A percentile compares a stretch with the other conserved stretches of the same genome.
Conservation (phyloP, 2,888 invertebrate genomes). For the Bombylius major region DNA sequence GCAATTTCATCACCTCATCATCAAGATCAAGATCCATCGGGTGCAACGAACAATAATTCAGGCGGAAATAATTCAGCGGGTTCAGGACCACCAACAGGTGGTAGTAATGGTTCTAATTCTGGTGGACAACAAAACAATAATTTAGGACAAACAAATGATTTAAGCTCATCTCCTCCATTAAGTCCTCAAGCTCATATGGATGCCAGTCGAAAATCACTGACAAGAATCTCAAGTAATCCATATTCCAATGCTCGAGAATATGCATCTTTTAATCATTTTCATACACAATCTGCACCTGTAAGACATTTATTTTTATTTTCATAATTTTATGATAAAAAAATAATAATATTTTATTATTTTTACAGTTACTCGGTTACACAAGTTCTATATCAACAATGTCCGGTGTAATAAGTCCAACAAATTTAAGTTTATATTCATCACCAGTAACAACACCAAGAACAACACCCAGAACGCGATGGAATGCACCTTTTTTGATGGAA, state of each 20-base stretch:
- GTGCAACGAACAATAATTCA: constrained; percentile 1
- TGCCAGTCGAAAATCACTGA: constrained; percentile 19
- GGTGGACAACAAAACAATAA: background rate
- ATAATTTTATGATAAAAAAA: background rate
- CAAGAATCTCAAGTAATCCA: constrained; percentile 37
- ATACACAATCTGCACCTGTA: constrained; percentile 57
- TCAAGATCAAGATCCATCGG: constrained; percentile 28
- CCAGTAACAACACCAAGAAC: constrained; percentile 57
- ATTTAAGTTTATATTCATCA: constrained; percentile 71
- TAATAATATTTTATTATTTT: constrained; percentile 12
- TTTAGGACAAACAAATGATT: constrained; percentile 10
- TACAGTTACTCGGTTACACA: constrained; percentile 86
- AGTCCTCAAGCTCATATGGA: constrained; percentile 24
- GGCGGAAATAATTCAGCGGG: constrained; percentile 16
- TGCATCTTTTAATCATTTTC: constrained; percentile 68
- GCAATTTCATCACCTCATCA: constrained; percentile 30
- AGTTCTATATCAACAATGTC: constrained; percentile 68
- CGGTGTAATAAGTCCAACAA: constrained; percentile 80
- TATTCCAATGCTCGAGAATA: constrained; percentile 53
- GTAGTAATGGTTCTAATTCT: constrained; percentile 22
- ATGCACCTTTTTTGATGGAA: constrained; percentile 78
- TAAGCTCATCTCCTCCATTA: constrained; percentile 22
- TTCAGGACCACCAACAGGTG: constrained; percentile 29
- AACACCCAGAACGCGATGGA: constrained; percentile 68
- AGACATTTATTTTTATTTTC: constrained; percentile 1